Base-by-base conservation (phyloP, 2,888 invertebrate species). In the Cephus nigrinus region DNA sequence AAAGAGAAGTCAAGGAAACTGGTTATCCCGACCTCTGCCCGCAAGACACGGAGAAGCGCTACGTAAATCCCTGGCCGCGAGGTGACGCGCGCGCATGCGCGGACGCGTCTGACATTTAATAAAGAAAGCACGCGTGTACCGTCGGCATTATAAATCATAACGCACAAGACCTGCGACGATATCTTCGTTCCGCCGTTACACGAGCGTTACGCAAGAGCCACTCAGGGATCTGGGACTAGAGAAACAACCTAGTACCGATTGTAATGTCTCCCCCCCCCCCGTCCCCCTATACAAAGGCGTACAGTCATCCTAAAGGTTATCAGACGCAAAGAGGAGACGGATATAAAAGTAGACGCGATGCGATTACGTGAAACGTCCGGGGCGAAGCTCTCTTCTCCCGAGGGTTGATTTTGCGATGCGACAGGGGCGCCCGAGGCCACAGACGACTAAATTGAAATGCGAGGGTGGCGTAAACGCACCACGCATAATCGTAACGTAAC, bases 401-500 rank as follows among this genome's bases (percentile, higher is more conserved):
- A 55, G 55, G 55, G 55, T 55, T 5, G 23, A 1, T 55, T 23
- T 9, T 9, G 23, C 23, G 55, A 9, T 55, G 55, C 23, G 55
- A 55, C 55, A 23, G 55, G 71, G 32, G 71, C 71, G 71, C 71
- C 71, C 32, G 32, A 15, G 33, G 71, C 71, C 71, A 71, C 71
- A 71, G 71, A 71, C 71, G 31, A 5, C 71, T 71, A 33, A 33
- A 71, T 71, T 71, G 71, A 71, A 71, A 31, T 30, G 33, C 71
- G 33, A 33, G 71, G 71, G 32, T 33, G 71, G 12, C 71, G 71
- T 71, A 71, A 33, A 33, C 71, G 71, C 32, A 71, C 71, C 12
- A 71, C 71, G 71, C 31, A 71, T 71, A 71, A 71, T 71, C 71
- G 71, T 71, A 71, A 71, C 71, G 31, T 71, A 32, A 33, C 71